Conservation (phyloP, 2,797 vertebrate genomes). For the Allobates femoralis region DNA sequence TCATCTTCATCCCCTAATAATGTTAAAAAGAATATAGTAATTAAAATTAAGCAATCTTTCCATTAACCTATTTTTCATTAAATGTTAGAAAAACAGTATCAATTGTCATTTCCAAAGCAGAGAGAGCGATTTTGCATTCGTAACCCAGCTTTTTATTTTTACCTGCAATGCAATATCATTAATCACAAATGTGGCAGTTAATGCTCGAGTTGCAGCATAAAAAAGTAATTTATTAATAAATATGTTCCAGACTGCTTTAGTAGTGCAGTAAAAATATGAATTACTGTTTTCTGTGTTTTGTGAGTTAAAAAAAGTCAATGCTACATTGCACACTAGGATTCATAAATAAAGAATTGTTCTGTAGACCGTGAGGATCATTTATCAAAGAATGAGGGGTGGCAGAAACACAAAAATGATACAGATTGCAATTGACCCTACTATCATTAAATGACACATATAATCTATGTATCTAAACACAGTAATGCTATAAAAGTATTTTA, state of each 20-base stretch:
- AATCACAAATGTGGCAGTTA: conserved; percentile 71
- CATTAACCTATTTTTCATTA: conserved; percentile 10
- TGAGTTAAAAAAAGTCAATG: conserved; percentile 60
- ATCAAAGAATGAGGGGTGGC: conserved; percentile 49
- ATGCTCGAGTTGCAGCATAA: conserved; percentile 70
- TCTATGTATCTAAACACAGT: conserved; percentile 45
- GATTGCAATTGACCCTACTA: conserved; percentile 55
- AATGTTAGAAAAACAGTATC: conserved; percentile 15
- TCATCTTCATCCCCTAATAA: neutral
- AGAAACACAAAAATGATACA: conserved; percentile 42
- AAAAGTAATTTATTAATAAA: conserved; percentile 73
- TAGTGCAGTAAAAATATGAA: conserved; percentile 73
- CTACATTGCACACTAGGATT: conserved; percentile 47
- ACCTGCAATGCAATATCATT: conserved; percentile 66
- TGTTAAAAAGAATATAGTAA: neutral
- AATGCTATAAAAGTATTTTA: conserved; percentile 30
- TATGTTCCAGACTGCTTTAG: conserved; percentile 69
- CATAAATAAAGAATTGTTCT: conserved; percentile 55
- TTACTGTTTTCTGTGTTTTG: conserved; percentile 69
- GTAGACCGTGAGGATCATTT: conserved; percentile 55
- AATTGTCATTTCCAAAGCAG: conserved; percentile 24
- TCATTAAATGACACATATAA: conserved; percentile 51
- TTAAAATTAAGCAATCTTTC: neutral
- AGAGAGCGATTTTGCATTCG: conserved; percentile 20
- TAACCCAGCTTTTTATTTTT: conserved; percentile 52